Evolutionary conservation across 1,140 invertebrate genomes (phyloP), one percentile per base, ranked within the genome.

Genomic region (Trachelipus rathkii): DNA sequence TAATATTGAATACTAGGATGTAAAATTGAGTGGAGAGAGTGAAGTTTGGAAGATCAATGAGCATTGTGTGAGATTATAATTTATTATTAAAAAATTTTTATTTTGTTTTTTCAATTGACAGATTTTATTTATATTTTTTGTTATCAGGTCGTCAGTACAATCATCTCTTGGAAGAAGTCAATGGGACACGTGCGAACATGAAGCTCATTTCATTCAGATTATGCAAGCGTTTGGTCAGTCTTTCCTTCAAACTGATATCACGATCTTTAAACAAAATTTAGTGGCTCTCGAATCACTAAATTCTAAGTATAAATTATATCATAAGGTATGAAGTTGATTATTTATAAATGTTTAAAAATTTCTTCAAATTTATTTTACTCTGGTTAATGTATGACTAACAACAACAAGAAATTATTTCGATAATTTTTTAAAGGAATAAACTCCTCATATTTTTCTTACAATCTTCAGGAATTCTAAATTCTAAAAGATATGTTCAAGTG

Each of bases 221-320:
- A 87, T 95, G 82, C 88, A 92, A 84, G 90, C 92, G 53, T 91
- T 93, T 82, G 92, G 92, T 5, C 90, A 92, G 83, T 92, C 92
- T 67, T 89, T 96, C 82, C 85, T 93, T 50, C 90, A 92, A 82
- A 87, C 91, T 10, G 93, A 95, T 84, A 91, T 95, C 50, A 90
- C 92, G 80, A 88, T 95, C 79, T 93, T 95, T 83, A 88, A 89
- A 67, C 90, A 91, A 82, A 94, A 93, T 85, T 85, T 96, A 10
- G 87, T 89, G 82, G 90, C 91, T 24, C 86, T 96, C 19, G 91
- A 94, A 84, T 87, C 88, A 76, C 87, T 95, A 13, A 93, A 96
- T 84, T 85, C 87, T 43, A 92, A 93, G 84, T 94, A 93, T 90
- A 92, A 93, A 84, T 86, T 96, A 3, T 89, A 87, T 82, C 88